Conservation (phyloP, 2,797 vertebrate species). For the Prunella strophiata region DNA sequence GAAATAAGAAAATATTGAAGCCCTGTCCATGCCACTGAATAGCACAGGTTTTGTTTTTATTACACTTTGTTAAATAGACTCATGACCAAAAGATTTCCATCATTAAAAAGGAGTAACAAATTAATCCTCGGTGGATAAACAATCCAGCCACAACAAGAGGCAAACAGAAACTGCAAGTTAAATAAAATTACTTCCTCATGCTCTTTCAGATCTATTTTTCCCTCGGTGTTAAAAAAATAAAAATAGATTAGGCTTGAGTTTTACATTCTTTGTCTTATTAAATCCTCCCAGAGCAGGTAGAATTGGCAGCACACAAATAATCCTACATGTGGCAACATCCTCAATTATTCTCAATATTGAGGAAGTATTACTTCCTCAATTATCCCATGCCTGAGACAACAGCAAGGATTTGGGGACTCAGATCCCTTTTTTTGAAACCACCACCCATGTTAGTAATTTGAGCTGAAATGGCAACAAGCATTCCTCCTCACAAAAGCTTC, state of each 20-base stretch:
- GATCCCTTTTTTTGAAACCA: background rate
- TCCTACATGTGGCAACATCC: accelerated
- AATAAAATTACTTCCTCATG: background rate
- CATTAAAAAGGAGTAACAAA: background rate
- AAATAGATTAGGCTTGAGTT: background rate
- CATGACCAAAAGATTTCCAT: background rate
- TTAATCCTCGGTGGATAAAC: background rate
- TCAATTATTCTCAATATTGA: background rate
- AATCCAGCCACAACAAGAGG: background rate
- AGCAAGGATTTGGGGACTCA: background rate
- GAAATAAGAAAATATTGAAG: background rate
- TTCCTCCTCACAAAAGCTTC: background rate
- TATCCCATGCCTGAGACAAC: background rate
- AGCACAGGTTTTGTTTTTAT: background rate
- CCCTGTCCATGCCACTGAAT: background rate
- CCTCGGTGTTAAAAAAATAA: background rate
- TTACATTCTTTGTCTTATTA: background rate
- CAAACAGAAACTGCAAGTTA: background rate
- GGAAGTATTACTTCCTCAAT: background rate
- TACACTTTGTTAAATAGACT: background rate
- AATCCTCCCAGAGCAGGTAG: background rate
- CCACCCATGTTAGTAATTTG: background rate
- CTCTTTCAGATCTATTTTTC: background rate
- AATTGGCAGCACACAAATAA: background rate
- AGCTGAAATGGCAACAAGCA: background rate